Evolutionary conservation across 2,113 vertebrate genomes (phyloP).

Genomic region (Barbus barbus): DNA sequence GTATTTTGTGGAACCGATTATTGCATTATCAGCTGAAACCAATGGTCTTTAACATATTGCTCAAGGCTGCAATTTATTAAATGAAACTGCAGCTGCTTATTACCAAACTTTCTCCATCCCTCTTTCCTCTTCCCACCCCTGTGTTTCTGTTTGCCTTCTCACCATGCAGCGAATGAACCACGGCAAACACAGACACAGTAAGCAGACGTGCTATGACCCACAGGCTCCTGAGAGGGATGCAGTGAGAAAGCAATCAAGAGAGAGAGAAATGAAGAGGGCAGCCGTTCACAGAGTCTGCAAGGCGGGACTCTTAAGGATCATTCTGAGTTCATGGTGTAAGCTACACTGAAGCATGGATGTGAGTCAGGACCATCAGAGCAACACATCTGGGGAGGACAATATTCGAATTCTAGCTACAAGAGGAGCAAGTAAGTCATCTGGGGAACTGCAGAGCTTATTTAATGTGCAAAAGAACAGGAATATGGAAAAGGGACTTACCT

Average conservation of each 20-base stretch:
- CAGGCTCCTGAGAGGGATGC: slow-evolving; percentile 31
- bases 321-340: slow-evolving; percentile 46
- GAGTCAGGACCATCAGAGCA: neutral
- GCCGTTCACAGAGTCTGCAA: slow-evolving; percentile 46
- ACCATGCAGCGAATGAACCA: slow-evolving; percentile 66
- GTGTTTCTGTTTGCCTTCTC: slow-evolving; percentile 28
- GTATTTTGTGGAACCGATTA: slow-evolving; percentile 27
- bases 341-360: slow-evolving; percentile 31
- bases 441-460: neutral
- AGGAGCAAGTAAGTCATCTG: slow-evolving; percentile 10
- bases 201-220: slow-evolving; percentile 55
- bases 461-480: neutral
- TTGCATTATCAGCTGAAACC: slow-evolving; percentile 29
- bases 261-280: slow-evolving; percentile 28
- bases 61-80: neutral
- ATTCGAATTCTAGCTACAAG: slow-evolving; percentile 1
- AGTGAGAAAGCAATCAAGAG: slow-evolving; percentile 7
- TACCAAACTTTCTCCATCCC: neutral
- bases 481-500: slow-evolving; percentile 53
- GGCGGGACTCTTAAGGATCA: slow-evolving; percentile 53
- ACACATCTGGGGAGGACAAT: too few species aligned
- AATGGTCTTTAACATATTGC: slow-evolving; percentile 20
- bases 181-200: slow-evolving; percentile 53
- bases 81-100: slow-evolving; percentile 43
- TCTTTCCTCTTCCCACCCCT: slow-evolving; percentile 1